These are phyloP conservation scores for Pygoscelis adeliae DNA, from an alignment of 2,113 vertebrate genomes.

Conservation along the genomic window DNA sequence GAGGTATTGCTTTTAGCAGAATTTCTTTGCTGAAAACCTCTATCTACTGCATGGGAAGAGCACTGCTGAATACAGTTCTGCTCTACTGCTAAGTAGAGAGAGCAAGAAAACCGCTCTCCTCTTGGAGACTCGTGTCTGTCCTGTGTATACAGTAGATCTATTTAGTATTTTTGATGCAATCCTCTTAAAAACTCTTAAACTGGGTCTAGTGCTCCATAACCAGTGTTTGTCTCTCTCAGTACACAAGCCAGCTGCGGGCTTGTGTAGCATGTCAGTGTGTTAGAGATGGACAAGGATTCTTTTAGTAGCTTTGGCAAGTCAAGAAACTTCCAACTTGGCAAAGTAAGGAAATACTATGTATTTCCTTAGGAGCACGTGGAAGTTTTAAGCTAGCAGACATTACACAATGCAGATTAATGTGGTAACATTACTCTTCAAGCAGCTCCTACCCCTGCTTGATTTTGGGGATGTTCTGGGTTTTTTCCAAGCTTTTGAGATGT, in stretches of 20 bases:
- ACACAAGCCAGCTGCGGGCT: accelerated
- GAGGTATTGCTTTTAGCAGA: background rate
- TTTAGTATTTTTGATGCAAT: background rate
- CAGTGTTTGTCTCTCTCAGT: background rate
- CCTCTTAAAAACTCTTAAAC: background rate
- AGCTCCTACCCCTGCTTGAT: background rate
- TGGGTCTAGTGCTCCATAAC: background rate
- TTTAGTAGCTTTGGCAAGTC: background rate
- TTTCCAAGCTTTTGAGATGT: background rate
- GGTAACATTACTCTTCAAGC: background rate
- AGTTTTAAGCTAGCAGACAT: background rate
- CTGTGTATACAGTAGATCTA: background rate
- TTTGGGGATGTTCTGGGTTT: background rate
- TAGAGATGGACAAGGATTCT: background rate
- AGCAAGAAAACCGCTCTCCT: background rate
- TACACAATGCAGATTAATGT: background rate
- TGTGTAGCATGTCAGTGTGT: background rate
- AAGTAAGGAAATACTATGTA: background rate
- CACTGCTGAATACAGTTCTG: background rate
- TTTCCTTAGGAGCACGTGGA: background rate
- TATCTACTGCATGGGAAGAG: background rate
- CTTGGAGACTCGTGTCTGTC: background rate
- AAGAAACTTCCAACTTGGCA: background rate
- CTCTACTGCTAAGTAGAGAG: background rate
- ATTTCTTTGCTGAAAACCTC: background rate